A percentile compares a stretch with the other conserved stretches of the same genome.
phyloP scores from a whole-genome alignment of 2,113 vertebrate genomes.

The Etia nguti region DNA sequence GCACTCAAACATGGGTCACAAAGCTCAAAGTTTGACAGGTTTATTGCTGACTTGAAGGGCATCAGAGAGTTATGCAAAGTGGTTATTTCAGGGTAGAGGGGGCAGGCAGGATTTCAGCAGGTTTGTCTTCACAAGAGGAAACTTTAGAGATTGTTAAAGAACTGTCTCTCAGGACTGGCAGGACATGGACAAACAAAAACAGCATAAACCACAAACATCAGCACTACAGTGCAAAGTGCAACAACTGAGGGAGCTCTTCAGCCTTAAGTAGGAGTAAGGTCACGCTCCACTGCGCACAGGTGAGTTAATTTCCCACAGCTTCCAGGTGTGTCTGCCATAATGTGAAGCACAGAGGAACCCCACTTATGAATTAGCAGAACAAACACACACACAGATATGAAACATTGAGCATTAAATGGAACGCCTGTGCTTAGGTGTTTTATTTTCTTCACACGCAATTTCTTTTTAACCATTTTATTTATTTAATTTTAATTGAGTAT shows the following conservation, averaged over 20 bases:
- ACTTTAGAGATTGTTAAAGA: background rate
- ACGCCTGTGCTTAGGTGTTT: background rate
- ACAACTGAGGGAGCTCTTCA: background rate
- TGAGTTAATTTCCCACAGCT: background rate
- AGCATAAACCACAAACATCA: background rate
- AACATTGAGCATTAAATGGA: background rate
- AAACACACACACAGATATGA: background rate
- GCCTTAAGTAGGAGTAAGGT: background rate
- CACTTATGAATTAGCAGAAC: background rate
- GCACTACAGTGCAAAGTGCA: background rate
- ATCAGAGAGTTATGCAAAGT: background rate
- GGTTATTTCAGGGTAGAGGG: background rate
- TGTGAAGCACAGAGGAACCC: background rate
- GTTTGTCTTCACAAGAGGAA: background rate
- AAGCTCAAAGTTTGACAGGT: background rate
- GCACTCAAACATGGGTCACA: background rate
- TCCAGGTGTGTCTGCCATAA: background rate
- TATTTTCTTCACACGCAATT: fast-evolving
- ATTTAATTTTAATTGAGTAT: background rate
- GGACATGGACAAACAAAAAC: background rate
- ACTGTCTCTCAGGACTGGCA: background rate
- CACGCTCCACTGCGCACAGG: background rate
- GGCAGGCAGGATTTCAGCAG: background rate
- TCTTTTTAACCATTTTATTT: background rate
- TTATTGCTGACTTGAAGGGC: background rate